These are phyloP conservation scores for Harpalus rubripes DNA, from an alignment of 2,888 invertebrate species.

Conservation along the genomic window DNA sequence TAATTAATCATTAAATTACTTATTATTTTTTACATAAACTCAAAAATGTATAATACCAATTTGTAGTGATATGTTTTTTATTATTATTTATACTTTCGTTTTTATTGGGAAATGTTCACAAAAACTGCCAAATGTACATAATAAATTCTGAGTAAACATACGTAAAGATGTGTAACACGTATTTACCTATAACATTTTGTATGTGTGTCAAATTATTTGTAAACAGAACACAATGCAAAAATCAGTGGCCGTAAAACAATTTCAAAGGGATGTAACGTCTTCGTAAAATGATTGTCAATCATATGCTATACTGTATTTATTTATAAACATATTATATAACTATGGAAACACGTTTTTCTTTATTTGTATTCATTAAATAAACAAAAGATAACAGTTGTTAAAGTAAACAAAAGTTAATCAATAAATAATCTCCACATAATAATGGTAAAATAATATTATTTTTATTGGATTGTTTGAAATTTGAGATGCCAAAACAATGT, in stretches of 20 bases:
- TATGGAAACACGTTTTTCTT: background rate
- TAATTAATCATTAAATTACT: too few relatives aligned
- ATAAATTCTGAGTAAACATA: background rate
- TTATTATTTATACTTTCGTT: too few relatives aligned
- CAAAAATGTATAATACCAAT: too few relatives aligned
- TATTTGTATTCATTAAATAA: background rate
- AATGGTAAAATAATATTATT: too few relatives aligned
- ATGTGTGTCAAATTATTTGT: conserved; percentile 21
- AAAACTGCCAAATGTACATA: too few relatives aligned
- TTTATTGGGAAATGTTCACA: too few relatives aligned
- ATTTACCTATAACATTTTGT: conserved; percentile 7
- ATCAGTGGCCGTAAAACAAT: conserved; percentile 25
- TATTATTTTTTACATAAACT: too few relatives aligned
- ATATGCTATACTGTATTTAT: background rate
- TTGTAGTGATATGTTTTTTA: too few relatives aligned
- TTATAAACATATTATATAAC: background rate
- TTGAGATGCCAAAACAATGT: background rate
- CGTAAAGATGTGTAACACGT: background rate
- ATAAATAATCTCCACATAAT: too few relatives aligned
- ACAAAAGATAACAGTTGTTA: background rate
- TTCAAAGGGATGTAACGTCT: background rate
- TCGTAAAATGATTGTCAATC: background rate
- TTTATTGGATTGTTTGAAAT: too few relatives aligned
- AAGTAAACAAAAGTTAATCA: too few relatives aligned
- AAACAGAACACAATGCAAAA: conserved; percentile 6